A percentile compares a stretch with the other conserved stretches of the same genome.
Conservation (phyloP, 2,113 vertebrate genomes). For the Podilymbus podiceps region DNA sequence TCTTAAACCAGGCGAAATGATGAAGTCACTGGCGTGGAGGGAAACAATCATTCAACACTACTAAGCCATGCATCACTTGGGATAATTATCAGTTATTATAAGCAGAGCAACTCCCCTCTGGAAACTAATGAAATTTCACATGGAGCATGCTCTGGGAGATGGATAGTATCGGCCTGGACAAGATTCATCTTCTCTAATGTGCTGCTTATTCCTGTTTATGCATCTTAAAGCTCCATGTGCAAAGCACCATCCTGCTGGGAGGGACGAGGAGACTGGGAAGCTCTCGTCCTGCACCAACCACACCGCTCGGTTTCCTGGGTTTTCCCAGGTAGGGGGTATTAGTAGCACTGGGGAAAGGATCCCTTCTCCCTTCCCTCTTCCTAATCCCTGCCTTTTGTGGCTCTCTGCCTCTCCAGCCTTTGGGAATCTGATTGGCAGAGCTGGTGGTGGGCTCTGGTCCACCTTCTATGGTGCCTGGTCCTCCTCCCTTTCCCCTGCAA, state of each 20-base stretch:
- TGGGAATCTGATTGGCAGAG: not conserved
- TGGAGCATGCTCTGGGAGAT: not conserved
- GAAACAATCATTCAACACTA: not conserved
- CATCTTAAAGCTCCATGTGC: not conserved
- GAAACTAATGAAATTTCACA: slow-evolving; percentile 20
- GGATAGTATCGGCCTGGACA: not conserved
- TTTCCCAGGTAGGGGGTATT: too few species aligned
- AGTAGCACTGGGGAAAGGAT: not conserved
- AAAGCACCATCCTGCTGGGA: not conserved
- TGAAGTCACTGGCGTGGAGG: not conserved
- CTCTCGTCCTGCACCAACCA: rapidly evolving
- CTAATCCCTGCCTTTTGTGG: not conserved
- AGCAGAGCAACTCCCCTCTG: not conserved
- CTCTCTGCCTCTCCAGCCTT: not conserved
- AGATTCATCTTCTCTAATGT: not conserved
- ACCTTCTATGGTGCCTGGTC: rapidly evolving
- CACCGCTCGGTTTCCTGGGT: rapidly evolving
- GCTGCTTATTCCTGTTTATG: not conserved
- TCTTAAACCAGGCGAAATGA: not conserved
- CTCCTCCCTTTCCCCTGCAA: not conserved
- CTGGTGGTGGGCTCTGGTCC: not conserved
- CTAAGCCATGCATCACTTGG: not conserved
- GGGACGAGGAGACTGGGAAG: not conserved
- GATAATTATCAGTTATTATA: slow-evolving; percentile 7
- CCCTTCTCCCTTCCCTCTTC: not conserved